Evolutionary conservation across 2,797 vertebrate genomes (phyloP).

Genomic region (Gambelia wislizenii): DNA sequence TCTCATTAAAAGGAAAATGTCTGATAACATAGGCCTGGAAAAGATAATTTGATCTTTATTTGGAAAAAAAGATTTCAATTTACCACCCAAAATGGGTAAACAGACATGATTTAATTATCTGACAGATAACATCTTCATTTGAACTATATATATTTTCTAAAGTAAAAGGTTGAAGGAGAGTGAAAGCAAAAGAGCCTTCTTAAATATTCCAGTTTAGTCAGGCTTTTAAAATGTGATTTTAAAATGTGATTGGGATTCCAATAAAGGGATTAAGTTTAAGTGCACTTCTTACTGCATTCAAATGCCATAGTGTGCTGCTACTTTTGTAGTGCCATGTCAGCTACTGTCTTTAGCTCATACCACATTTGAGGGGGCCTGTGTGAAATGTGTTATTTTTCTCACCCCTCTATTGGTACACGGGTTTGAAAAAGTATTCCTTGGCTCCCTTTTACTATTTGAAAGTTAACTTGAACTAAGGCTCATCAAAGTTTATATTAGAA

Average conservation of each 20-base stretch:
- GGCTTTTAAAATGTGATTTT: slow-evolving; percentile 30
- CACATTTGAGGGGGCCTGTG: neutral
- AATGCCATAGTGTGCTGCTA: neutral
- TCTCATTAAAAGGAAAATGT: slow-evolving; percentile 54
- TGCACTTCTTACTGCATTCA: slow-evolving; percentile 3
- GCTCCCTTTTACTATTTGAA: neutral
- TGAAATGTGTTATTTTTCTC: neutral
- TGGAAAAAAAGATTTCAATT: slow-evolving; percentile 39
- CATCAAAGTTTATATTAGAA: neutral
- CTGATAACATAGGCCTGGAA: slow-evolving; percentile 39
- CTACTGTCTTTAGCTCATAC: neutral
- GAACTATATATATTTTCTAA: slow-evolving; percentile 27
- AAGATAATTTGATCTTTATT: slow-evolving; percentile 38
- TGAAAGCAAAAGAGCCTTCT: slow-evolving; percentile 13
- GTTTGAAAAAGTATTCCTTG: neutral
- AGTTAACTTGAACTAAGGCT: neutral
- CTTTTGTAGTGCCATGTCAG: neutral
- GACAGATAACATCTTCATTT: slow-evolving; percentile 25
- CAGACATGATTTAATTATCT: slow-evolving; percentile 9
- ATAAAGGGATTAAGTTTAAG: neutral
- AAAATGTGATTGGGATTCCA: neutral
- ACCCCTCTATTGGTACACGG: neutral
- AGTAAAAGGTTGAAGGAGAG: slow-evolving; percentile 30
- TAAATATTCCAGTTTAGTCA: slow-evolving; percentile 11
- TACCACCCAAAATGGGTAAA: slow-evolving; percentile 28